These are phyloP conservation scores for Hystrix brachyura DNA, from an alignment of 2,113 vertebrate species.

Conservation along the genomic window DNA sequence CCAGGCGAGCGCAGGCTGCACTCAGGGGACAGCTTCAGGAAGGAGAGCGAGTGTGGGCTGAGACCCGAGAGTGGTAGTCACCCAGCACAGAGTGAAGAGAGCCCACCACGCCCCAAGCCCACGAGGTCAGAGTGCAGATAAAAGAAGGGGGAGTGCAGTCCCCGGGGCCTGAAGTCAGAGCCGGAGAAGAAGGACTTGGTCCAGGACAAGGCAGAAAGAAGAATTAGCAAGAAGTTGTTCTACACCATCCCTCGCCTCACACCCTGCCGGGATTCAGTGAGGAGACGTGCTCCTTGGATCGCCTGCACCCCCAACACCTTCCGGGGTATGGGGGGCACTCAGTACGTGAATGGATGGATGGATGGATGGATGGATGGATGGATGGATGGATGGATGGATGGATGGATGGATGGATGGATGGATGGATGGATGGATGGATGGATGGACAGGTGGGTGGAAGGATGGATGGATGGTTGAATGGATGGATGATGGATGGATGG, in stretches of 20 bases:
- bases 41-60: not conserved
- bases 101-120: not conserved
- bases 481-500: no score
- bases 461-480: no score
- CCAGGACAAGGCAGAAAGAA: rapidly evolving
- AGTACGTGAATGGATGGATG: rapidly evolving
- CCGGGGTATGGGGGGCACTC: rapidly evolving
- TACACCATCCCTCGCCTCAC: rapidly evolving
- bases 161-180: not conserved
- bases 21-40: not conserved
- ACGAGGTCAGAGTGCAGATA: rapidly evolving
- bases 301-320: rapidly evolving
- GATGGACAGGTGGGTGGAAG: no score
- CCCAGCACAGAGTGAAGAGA: not conserved
- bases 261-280: not conserved
- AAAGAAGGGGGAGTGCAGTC: not conserved
- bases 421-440: no score
- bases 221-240: rapidly evolving
- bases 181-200: not conserved
- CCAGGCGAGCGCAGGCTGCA: no score
- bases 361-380: no score
- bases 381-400: no score
- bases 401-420: not conserved
- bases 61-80: not conserved
- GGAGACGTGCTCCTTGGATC: not conserved